Base-by-base conservation (phyloP, 2,797 vertebrate species). In the Sebastolobus altivelis region DNA sequence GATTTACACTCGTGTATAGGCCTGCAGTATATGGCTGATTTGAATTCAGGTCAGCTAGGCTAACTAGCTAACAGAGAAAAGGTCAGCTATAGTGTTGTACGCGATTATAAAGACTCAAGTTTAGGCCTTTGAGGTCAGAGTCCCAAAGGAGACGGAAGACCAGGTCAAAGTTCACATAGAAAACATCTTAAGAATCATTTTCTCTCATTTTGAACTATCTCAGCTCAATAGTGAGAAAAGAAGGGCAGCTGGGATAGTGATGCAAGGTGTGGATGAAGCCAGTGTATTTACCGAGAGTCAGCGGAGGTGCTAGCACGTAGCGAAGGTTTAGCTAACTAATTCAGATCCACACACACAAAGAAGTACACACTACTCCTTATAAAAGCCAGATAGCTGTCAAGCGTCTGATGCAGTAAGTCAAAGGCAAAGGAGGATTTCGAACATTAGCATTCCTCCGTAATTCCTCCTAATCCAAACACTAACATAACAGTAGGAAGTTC, bases 391-490 rank as follows among this genome's bases (percentile, higher is more conserved):
- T 79, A 74, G 77, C 87, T 85, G 92, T 89, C 80, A 80, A 81
- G 67, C 8, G 5, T 68, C 82, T 90, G 87, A 90, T 82, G 85
- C 82, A 76, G 56, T 71, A 83, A 89, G 69, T 93, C 86, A 92
- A 92, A 94, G 89, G 88, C 80, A 88, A 92, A 81, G 77, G 61
- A 88, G 87, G 89, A 93, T 93, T 91, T 92, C 74, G 88, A 87
- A 92, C 84, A 88, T 77, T 77, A 79, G 79, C 82, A 83, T 89
- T 92, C 86, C 87, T 81, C 72, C 74, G 74, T 92, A 93, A 94
- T 92, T 91, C 91, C 81, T 65, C 72, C 77, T 94, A 95, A 95
- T 95, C 90, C 91, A 83, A 94, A 91, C 77, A 80, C 85, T 81
- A 93, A 93, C 89, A 91, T 25, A 92, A 88, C 89, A 89, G 76